Evolutionary conservation across 2,113 vertebrate genomes (phyloP).

Genomic region (Hylia prasina): DNA sequence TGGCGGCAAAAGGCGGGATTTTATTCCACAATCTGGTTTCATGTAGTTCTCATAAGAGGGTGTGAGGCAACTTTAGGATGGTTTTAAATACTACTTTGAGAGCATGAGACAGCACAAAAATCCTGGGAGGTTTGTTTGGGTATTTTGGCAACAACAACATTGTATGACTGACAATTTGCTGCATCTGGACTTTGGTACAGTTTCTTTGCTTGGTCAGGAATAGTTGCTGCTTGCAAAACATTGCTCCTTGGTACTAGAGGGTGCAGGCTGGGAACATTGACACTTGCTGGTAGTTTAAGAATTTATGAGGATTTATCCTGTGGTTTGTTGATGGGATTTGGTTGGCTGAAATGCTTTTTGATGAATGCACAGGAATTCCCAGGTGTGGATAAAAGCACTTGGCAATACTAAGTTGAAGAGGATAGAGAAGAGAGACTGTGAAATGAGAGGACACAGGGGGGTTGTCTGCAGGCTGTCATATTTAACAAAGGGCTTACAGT

Average conservation of each 20-base stretch:
- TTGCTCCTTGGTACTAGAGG: neutral
- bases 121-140: neutral
- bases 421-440: neutral
- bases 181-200: neutral
- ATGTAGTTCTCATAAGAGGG: neutral
- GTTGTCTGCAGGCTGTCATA: neutral
- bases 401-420: neutral
- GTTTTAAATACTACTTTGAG: neutral
- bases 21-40: neutral
- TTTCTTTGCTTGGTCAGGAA: neutral
- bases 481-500: neutral
- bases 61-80: neutral
- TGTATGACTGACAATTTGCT: neutral
- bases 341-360: neutral
- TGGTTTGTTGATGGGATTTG: neutral
- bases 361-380: neutral
- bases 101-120: conserved; percentile 12
- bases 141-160: neutral
- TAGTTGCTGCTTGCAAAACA: neutral
- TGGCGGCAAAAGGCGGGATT: neutral
- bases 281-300: neutral
- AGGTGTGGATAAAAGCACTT: neutral
- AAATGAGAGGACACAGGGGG: fast-evolving
- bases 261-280: neutral
- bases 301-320: neutral